These are phyloP conservation scores for Dinocampus coccinellae DNA, from an alignment of 2,888 invertebrate species.

Conservation along the genomic window DNA sequence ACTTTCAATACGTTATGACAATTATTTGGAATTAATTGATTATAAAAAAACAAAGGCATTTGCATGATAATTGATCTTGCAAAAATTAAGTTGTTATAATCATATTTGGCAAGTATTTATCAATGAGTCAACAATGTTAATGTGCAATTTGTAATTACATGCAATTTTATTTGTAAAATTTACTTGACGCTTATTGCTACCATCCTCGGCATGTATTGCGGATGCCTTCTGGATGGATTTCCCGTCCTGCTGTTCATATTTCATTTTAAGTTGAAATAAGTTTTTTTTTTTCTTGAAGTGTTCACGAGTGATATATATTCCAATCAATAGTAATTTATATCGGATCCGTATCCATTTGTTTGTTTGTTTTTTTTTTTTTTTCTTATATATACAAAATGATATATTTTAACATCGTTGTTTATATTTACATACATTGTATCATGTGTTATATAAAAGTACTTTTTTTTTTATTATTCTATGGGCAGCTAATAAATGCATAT, in stretches of 20 bases:
- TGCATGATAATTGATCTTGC: background rate
- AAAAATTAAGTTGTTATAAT: background rate
- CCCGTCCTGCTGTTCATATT: background rate
- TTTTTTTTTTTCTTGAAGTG: background rate
- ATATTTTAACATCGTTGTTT: slow-evolving; percentile 27
- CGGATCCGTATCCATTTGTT: background rate
- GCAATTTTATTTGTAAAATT: background rate
- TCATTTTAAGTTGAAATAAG: slow-evolving; percentile 1
- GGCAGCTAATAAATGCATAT: slow-evolving; percentile 13
- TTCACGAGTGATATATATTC: slow-evolving; percentile 1
- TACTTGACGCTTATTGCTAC: background rate
- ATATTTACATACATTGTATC: slow-evolving; percentile 12
- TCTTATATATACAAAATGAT: slow-evolving; percentile 20
- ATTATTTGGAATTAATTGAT: background rate
- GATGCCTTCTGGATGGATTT: background rate
- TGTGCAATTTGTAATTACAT: slow-evolving; percentile 6
- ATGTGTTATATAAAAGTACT: slow-evolving; percentile 6
- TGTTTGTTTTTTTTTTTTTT: background rate
- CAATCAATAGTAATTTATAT: slow-evolving; percentile 28
- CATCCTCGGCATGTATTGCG: background rate
- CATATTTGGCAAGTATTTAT: background rate
- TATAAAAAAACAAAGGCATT: background rate
- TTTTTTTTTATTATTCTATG: background rate
- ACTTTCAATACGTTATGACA: background rate
- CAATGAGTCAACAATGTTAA: background rate